A percentile compares a stretch with the other conserved stretches of the same genome.
phyloP scores from a whole-genome alignment of 2,797 vertebrate genomes.

The Pelodytes ibericus region DNA sequence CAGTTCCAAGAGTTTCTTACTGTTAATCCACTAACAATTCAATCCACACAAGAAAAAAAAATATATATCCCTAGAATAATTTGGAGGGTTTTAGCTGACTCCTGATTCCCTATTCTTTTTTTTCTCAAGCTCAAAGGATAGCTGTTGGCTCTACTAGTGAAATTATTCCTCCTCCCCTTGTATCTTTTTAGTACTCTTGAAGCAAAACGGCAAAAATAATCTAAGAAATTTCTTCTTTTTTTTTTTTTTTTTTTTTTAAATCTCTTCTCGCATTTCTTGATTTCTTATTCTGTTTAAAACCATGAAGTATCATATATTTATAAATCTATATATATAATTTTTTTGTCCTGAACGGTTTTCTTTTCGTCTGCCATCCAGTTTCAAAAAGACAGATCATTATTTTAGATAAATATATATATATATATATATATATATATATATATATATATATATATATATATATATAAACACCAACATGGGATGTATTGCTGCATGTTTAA shows the following conservation, averaged over 20 bases:
- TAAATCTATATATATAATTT: neutral
- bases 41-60: constrained; percentile 24
- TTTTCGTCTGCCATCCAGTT: neutral
- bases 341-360: neutral
- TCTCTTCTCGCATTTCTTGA: constrained; percentile 2
- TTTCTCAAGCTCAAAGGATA: neutral
- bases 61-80: constrained; percentile 43
- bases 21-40: constrained; percentile 45
- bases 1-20: constrained; percentile 10
- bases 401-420: too few species aligned
- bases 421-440: too few species aligned
- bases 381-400: constrained; percentile 17
- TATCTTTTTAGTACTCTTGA: neutral
- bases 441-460: too few species aligned
- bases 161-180: neutral
- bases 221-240: too few species aligned
- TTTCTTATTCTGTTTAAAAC: neutral
- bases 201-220: neutral
- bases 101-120: constrained; percentile 1
- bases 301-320: neutral
- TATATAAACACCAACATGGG: too few species aligned
- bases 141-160: neutral
- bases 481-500: too few species aligned
- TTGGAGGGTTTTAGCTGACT: constrained; percentile 27
- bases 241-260: too few species aligned